Conservation (phyloP, 2,888 invertebrate genomes). For the Choristoneura rosaceana region DNA sequence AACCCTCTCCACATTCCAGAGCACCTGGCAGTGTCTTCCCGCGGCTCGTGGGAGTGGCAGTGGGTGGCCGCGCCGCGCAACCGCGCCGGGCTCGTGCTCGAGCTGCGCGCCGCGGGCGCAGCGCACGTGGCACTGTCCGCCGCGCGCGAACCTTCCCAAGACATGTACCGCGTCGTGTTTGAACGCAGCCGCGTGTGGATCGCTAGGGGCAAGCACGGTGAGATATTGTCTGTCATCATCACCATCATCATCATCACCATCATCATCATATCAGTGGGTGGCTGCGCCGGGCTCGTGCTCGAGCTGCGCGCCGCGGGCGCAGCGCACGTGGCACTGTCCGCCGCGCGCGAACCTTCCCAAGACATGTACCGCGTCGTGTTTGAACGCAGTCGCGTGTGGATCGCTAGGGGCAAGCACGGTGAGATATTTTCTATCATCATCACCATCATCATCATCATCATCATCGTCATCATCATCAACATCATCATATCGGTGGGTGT, state of each 20-base stretch:
- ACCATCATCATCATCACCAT: too few species aligned
- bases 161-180: slow-evolving; percentile 87
- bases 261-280: too few species aligned
- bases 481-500: too few species aligned
- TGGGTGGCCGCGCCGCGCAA: slow-evolving; percentile 88
- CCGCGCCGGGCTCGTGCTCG: slow-evolving; percentile 86
- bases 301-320: slow-evolving; percentile 85
- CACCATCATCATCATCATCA: too few species aligned
- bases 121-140: slow-evolving; percentile 86
- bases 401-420: slow-evolving; percentile 88
- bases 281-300: slow-evolving; percentile 79
- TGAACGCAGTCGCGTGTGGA: slow-evolving; percentile 87
- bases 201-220: slow-evolving; percentile 88
- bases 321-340: slow-evolving; percentile 86
- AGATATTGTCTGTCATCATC: slow-evolving; percentile 40
- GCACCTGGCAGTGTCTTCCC: slow-evolving; percentile 87
- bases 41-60: slow-evolving; percentile 87
- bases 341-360: slow-evolving; percentile 82
- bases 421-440: slow-evolving; percentile 48
- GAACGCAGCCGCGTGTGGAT: slow-evolving; percentile 87
- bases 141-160: slow-evolving; percentile 82
- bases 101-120: slow-evolving; percentile 83
- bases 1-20: slow-evolving; percentile 73
- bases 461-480: too few species aligned
- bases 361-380: slow-evolving; percentile 88